Evolutionary conservation across 2,888 invertebrate species (phyloP), one percentile per base, ranked within the genome.

Genomic region (Leistus spinibarbis): DNA sequence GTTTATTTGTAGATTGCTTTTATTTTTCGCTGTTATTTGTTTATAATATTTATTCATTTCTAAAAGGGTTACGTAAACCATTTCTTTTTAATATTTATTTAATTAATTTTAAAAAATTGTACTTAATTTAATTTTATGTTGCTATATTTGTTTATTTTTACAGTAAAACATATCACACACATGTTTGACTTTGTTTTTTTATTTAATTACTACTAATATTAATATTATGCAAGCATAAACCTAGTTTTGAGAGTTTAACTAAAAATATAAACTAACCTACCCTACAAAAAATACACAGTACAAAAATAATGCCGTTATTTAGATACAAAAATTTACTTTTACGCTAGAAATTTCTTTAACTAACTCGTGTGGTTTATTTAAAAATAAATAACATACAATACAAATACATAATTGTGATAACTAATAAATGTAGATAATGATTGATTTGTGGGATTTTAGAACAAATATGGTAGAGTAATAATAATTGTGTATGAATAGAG

Each of bases 111-210:
- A 60, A 66, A n/a, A n/a, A 66, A 66, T 60, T 73, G 73, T 73
- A 73, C 67, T 73, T 73, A 67, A 60, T 73, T 73, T 71, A 53
- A 70, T 40, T n/a, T 64, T 73, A 13, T 73, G 66, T 73, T 73
- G 73, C 73, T 66, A 64, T 60, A 27, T 65, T 66, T 16, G 66
- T 57, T 66, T 67, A 67, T 66, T 73, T 73, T 67, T 27, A 73
- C 73, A 73, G 66, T 73, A 73, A 71, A 73, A 73, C 73, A 73
- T 64, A 57, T 23, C 40, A 73, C 73, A 73, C 73, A 66, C 17
- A 60, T 60, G 22, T 22, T 17, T 22, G 20, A 1, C n/a, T 40
- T 40, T 40, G 2, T 10, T 40, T 63, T 72, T 72, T 72, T 72
- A 72, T 72, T 72, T 65, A 54, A 72, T 66, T 27, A 10, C 66